Percentiles rank a stretch among this genome's conserved stretches.
phyloP scores from a whole-genome alignment of 2,797 vertebrate genomes.

The Netta rufina region DNA sequence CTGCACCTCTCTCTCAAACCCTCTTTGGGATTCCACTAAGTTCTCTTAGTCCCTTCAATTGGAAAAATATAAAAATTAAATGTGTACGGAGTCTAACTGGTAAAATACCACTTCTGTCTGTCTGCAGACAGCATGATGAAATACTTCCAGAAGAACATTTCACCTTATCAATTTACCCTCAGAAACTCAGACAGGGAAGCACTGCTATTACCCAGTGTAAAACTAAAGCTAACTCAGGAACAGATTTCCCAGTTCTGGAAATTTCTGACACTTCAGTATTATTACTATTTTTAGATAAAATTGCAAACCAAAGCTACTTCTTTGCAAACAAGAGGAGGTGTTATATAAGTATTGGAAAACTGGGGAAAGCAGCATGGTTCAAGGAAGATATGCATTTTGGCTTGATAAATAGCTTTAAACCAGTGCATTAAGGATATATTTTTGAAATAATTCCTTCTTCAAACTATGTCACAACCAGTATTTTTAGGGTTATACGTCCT shows the following conservation, averaged over 20 bases:
- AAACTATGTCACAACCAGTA: neutral
- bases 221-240: neutral
- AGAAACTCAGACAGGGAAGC: neutral
- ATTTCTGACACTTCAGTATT: neutral
- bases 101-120: neutral
- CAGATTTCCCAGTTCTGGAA: neutral
- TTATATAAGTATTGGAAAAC: neutral
- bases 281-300: neutral
- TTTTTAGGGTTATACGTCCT: neutral
- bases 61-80: neutral
- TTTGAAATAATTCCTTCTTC: neutral
- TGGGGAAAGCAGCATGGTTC: neutral
- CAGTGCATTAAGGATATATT: neutral
- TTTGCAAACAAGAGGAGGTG: neutral
- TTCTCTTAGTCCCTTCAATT: neutral
- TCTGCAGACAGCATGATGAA: neutral
- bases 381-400: neutral
- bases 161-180: neutral
- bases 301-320: neutral
- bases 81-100: neutral
- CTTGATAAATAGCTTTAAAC: neutral
- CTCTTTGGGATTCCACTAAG: neutral
- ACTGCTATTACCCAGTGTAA: neutral
- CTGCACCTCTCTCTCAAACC: neutral
- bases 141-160: neutral